These are phyloP conservation scores for Oryzias melastigma DNA, from an alignment of 2,113 vertebrate genomes.

Conservation along the genomic window DNA sequence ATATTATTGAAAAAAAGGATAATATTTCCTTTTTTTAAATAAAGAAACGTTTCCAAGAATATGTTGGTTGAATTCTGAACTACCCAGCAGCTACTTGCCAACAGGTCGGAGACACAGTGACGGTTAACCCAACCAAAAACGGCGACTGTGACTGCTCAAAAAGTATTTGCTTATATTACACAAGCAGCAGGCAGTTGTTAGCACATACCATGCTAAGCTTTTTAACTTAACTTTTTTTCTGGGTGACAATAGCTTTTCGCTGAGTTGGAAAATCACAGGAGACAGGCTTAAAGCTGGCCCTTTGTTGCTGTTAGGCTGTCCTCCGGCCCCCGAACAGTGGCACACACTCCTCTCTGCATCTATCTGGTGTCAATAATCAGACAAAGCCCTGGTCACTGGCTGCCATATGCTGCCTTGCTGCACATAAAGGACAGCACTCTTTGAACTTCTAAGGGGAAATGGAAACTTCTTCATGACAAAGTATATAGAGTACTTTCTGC, in stretches of 20 bases:
- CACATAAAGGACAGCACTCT: conserved; percentile 61
- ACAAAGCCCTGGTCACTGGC: conserved; percentile 71
- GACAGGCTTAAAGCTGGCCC: conserved; percentile 75
- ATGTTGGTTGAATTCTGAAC: too few relatives aligned
- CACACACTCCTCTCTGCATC: conserved; percentile 66
- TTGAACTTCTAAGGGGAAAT: conserved; percentile 61
- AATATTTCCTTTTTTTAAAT: too few relatives aligned
- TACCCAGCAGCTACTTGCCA: conserved; percentile 15
- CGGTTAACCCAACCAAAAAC: conserved; percentile 45
- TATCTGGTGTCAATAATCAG: conserved; percentile 73
- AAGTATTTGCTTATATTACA: conserved; percentile 74
- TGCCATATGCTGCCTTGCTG: conserved; percentile 67
- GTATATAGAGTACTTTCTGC: conserved; percentile 16
- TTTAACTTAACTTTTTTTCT: conserved; percentile 75
- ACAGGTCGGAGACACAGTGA: conserved; percentile 27
- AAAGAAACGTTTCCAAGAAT: too few relatives aligned
- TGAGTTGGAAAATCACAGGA: conserved; percentile 79
- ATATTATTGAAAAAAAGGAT: too few relatives aligned
- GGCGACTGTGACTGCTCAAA: conserved; percentile 67
- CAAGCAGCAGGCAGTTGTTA: conserved; percentile 70
- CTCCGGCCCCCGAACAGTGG: conserved; percentile 65
- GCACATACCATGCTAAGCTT: conserved; percentile 78
- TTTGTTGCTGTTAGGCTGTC: conserved; percentile 73
- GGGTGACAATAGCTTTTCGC: conserved; percentile 74
- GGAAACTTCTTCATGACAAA: conserved; percentile 49